Conservation (phyloP, 1,140 invertebrate genomes). For the Chironomus striatipennis region DNA sequence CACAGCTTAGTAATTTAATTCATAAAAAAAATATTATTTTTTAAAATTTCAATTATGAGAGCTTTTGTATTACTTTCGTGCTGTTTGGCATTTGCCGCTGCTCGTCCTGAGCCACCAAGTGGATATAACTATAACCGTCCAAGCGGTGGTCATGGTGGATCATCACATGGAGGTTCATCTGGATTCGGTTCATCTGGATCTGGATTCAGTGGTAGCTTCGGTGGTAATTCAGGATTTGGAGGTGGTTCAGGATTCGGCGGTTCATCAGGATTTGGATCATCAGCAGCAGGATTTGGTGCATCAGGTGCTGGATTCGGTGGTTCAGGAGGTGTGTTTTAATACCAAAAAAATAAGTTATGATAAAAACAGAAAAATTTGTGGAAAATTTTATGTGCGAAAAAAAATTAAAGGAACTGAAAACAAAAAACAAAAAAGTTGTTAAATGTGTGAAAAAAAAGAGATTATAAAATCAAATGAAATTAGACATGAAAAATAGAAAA, state of each 20-base stretch:
- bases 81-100: conserved; percentile 49
- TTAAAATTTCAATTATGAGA: conserved; percentile 37
- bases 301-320: conserved; percentile 30
- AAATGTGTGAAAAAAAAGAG: no score
- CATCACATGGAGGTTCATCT: conserved; percentile 23
- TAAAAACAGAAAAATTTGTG: background rate
- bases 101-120: conserved; percentile 45
- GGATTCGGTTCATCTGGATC: background rate
- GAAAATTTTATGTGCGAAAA: background rate
- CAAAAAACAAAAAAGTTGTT: no score
- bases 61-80: conserved; percentile 45
- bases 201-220: conserved; percentile 26
- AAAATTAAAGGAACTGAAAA: background rate
- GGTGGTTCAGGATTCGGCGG: conserved; percentile 31
- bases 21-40: background rate
- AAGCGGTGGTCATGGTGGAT: conserved; percentile 26
- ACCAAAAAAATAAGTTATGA: conserved; percentile 6
- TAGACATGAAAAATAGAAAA: background rate
- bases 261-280: conserved; percentile 28
- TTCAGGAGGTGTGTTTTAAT: conserved; percentile 24
- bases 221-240: conserved; percentile 27
- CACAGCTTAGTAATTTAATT: conserved; percentile 15
- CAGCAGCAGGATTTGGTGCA: conserved; percentile 29
- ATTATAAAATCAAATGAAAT: no score
- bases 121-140: conserved; percentile 51